Conservation (phyloP, 2,113 vertebrate species). For the Odontesthes bonariensis region DNA sequence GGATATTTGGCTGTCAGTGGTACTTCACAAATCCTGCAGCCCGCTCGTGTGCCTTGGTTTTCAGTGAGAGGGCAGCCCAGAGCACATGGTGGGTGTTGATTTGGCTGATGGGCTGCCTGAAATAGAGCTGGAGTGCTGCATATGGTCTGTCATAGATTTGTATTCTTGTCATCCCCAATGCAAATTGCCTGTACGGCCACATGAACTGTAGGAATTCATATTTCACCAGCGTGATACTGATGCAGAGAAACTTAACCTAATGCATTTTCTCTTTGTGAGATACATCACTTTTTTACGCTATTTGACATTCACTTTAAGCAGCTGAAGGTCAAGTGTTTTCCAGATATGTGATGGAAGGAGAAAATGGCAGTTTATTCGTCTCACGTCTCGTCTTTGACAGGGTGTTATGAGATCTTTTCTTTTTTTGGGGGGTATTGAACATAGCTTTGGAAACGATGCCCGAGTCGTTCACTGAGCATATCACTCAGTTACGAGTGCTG, state of each 20-base stretch:
- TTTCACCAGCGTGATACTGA: background rate
- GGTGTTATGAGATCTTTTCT: background rate
- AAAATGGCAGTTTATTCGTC: background rate
- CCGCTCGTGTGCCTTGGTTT: slow-evolving; percentile 49
- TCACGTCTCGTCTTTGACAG: slow-evolving; percentile 2
- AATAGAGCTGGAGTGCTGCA: slow-evolving; percentile 62
- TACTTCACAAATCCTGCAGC: slow-evolving; percentile 47
- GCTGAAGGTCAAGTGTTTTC: slow-evolving; percentile 26
- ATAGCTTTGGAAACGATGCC: background rate
- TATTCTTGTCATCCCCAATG: slow-evolving; percentile 43
- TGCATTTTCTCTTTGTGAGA: background rate
- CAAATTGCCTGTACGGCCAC: slow-evolving; percentile 39
- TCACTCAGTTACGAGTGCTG: background rate
- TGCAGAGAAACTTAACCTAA: slow-evolving; percentile 1
- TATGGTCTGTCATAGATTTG: slow-evolving; percentile 55
- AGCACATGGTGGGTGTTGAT: slow-evolving; percentile 69
- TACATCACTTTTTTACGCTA: slow-evolving; percentile 8
- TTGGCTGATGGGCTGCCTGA: slow-evolving; percentile 59
- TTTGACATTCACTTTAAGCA: background rate
- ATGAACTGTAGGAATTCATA: background rate
- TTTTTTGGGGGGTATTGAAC: background rate
- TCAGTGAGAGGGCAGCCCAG: slow-evolving; percentile 50
- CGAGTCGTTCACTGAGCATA: slow-evolving; percentile 8
- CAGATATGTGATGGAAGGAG: background rate
- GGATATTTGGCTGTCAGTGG: slow-evolving; percentile 56